phyloP scores from a whole-genome alignment of 2,113 vertebrate genomes.

The Anseranas semipalmata region DNA sequence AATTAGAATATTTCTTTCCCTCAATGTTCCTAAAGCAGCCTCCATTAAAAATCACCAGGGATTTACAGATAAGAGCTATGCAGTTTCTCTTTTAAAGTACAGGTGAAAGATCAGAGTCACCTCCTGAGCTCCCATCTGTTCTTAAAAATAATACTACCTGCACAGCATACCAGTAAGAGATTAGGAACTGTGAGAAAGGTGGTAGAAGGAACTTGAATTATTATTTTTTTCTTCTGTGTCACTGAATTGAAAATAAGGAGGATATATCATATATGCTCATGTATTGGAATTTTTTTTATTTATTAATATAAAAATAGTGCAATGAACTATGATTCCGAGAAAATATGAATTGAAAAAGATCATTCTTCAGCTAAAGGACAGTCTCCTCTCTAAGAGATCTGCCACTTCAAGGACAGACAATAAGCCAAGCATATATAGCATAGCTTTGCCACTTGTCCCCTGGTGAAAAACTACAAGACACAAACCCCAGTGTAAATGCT shows the following conservation, averaged over 20 bases:
- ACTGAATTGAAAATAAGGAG: not conserved
- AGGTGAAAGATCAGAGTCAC: constrained; percentile 23
- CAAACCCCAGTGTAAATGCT: not conserved
- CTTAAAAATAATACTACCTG: constrained; percentile 3
- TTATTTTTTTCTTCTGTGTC: not conserved
- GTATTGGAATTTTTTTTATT: not conserved
- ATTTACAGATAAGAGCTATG: not conserved
- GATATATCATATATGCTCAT: not conserved
- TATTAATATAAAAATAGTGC: not conserved
- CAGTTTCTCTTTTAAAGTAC: not conserved
- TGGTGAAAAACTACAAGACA: not conserved
- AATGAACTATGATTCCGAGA: not conserved
- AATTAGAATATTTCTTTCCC: constrained; percentile 46
- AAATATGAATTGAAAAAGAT: not conserved
- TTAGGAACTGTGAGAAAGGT: not conserved
- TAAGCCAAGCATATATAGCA: not conserved
- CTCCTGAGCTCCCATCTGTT: constrained; percentile 45
- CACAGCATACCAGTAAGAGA: not conserved
- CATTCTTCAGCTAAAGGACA: not conserved
- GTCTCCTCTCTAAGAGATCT: not conserved
- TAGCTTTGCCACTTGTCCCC: not conserved
- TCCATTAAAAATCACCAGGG: constrained; percentile 35
- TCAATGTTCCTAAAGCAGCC: not conserved
- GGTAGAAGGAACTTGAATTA: not conserved
- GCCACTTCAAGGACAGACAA: not conserved